Percentiles rank a stretch among this genome's conserved stretches.
phyloP scores from a whole-genome alignment of 2,888 invertebrate genomes.

The Lasius platythorax region DNA sequence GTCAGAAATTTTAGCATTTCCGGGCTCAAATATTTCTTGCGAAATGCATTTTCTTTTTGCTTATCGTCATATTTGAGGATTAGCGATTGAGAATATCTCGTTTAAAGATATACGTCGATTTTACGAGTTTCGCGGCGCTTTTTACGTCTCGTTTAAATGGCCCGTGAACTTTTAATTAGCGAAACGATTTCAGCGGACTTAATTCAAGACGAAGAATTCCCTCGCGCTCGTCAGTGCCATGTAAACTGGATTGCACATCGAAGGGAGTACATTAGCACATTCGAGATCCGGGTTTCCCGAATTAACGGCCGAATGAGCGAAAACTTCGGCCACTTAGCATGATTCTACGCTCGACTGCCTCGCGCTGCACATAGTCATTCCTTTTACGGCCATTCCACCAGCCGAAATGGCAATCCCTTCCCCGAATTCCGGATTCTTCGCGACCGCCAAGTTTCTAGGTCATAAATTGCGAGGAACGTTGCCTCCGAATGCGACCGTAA shows the following conservation, averaged over 20 bases:
- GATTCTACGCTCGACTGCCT: conserved; percentile 47
- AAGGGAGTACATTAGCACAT: conserved; percentile 22
- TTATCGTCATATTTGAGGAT: neutral
- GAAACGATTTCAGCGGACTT: neutral
- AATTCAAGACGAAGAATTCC: conserved; percentile 7
- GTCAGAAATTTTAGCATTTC: neutral
- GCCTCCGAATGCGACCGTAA: neutral
- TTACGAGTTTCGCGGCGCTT: neutral
- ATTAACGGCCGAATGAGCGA: conserved; percentile 52
- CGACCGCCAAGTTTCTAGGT: neutral
- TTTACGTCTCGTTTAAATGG: neutral
- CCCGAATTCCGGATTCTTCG: conserved; percentile 1
- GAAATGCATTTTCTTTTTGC: neutral
- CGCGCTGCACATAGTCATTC: neutral
- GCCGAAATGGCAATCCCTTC: neutral
- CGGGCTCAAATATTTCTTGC: neutral
- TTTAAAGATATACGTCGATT: neutral
- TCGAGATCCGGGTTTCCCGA: conserved; percentile 22
- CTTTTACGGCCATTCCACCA: conserved; percentile 10
- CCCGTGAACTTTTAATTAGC: conserved; percentile 1
- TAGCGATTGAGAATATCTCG: neutral
- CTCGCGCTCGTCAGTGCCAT: conserved; percentile 4
- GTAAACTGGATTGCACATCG: conserved; percentile 25
- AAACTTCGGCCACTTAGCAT: conserved; percentile 52
- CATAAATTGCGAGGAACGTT: conserved; percentile 4